A percentile compares a stretch with the other conserved stretches of the same genome.
Conservation (phyloP, 1,140 invertebrate genomes). For the Colletes latitarsis region DNA sequence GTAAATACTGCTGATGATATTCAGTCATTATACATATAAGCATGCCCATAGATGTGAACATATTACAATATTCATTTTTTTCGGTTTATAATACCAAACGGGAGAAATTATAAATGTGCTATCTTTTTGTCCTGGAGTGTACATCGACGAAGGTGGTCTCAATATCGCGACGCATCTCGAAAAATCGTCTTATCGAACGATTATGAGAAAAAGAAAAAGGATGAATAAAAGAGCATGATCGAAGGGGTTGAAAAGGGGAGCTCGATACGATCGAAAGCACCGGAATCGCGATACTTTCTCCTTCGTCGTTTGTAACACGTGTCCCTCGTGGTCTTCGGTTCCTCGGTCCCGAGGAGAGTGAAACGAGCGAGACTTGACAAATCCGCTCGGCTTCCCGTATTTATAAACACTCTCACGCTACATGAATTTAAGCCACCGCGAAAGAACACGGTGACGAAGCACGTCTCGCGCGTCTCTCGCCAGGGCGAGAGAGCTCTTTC, state of each 20-base stretch:
- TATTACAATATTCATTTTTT: too few relatives aligned
- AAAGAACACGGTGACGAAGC: constrained; percentile 61
- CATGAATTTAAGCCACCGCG: constrained; percentile 72
- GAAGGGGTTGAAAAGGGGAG: not conserved
- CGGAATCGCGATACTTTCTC: constrained; percentile 56
- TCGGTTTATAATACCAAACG: too few relatives aligned
- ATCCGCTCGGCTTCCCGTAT: constrained; percentile 74
- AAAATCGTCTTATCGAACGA: not conserved
- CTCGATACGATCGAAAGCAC: constrained; percentile 25
- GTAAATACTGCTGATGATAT: too few relatives aligned
- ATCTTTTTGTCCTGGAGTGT: too few relatives aligned
- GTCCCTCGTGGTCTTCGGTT: constrained; percentile 44
- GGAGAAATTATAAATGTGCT: too few relatives aligned
- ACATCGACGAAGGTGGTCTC: too few relatives aligned
- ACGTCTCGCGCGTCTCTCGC: constrained; percentile 54
- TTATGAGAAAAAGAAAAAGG: not conserved
- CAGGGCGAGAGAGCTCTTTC: constrained; percentile 27
- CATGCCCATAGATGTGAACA: too few relatives aligned
- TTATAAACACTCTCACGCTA: constrained; percentile 77
- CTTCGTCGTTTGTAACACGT: constrained; percentile 58
- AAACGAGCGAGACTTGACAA: constrained; percentile 70
- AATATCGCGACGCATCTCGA: not conserved
- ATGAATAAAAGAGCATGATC: constrained; percentile 23
- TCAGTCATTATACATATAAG: too few relatives aligned
- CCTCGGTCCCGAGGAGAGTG: constrained; percentile 26